Conservation (phyloP, 2,113 vertebrate species). For the Ciconia stormi region DNA sequence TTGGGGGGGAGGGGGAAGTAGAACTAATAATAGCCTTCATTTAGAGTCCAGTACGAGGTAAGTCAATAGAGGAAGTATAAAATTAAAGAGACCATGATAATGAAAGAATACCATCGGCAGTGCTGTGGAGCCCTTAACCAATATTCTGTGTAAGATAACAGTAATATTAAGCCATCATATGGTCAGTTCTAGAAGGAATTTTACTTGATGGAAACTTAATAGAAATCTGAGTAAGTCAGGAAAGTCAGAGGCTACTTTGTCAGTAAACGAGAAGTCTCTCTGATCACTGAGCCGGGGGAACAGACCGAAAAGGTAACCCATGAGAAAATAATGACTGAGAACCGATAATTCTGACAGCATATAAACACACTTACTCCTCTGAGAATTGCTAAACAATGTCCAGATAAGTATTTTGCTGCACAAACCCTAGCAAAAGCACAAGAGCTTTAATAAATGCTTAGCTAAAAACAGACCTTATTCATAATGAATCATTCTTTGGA, state of each 20-base stretch:
- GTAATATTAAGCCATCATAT: background rate
- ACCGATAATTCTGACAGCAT: background rate
- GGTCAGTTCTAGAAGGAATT: background rate
- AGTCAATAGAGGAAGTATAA: background rate
- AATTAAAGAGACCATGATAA: background rate
- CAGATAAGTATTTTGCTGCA: background rate
- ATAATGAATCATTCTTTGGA: background rate
- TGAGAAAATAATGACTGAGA: background rate
- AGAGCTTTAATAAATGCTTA: background rate
- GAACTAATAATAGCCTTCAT: background rate
- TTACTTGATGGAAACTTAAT: background rate
- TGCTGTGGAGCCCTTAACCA: background rate
- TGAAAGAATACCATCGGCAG: background rate
- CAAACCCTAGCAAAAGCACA: background rate
- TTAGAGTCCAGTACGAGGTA: background rate
- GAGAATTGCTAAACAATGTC: background rate
- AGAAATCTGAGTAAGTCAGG: background rate
- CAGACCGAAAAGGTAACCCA: background rate
- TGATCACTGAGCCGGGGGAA: background rate
- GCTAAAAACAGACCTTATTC: background rate
- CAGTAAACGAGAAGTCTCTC: background rate
- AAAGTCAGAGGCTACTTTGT: background rate
- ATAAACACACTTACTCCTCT: background rate
- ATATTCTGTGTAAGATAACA: background rate
- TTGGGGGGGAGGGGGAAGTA: background rate